Evolutionary conservation across 2,113 vertebrate species (phyloP), one percentile per base, ranked within the genome.

Genomic region (Kryptolebias marmoratus): DNA sequence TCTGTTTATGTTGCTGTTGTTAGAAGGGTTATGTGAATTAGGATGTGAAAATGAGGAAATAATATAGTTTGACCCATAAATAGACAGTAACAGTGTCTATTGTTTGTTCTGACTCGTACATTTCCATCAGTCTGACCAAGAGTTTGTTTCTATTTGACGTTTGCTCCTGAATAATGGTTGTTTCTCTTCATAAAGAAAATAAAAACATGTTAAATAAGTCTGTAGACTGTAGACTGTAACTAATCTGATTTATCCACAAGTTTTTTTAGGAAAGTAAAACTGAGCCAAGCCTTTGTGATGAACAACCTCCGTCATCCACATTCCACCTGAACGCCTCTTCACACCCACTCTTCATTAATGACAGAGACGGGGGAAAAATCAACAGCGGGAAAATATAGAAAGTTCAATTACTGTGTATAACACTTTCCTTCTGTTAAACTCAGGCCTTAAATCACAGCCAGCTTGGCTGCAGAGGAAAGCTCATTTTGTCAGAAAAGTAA

Each of bases 401-500:
- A 75, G 62, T 47, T 54, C 66, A 80, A 58, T 85, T 79, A 73
- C 54, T 79, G 64, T 61, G 54, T 58, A 44, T 81, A 64, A 71
- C 55, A 73, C 66, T 67, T 60, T 44, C 64, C 69, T 71, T 61
- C 53, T 71, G 59, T 71, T 55, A 82, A 73, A 86, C 57, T 30
- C 56, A 49, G 32, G 2, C 48, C 36, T 82, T 85, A 81, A 80
- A 82, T 87, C 80, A 77, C 64, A 77, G 69, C 59, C 28, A 8
- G 67, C 83, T 77, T 56, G 22, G 16, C 70, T 75, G 69, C 82
- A 71, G 53, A 72, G 62, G 54, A 81, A 81, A 83, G 78, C 82
- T 91, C 68, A 77, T 88, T 88, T 87, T 87, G 80, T 83, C 83
- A 75, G 57, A 73, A 73, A 76, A 80, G 82, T 87, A 82, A 88